phyloP scores from a whole-genome alignment of 2,797 vertebrate species.

The Mastacembelus armatus region DNA sequence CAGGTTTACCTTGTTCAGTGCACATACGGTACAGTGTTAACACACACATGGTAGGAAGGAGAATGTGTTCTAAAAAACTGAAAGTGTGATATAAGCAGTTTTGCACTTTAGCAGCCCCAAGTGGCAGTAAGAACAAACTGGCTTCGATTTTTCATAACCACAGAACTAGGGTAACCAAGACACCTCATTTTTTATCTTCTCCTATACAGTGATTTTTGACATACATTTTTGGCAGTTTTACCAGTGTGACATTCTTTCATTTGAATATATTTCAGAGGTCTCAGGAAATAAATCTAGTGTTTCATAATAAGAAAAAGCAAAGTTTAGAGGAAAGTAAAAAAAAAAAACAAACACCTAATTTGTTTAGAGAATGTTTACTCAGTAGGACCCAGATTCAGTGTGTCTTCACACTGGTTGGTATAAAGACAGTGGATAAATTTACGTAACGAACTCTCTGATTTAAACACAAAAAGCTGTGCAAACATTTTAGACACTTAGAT shows the following conservation, averaged over 20 bases:
- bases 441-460: too few relatives aligned
- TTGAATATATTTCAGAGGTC: too few relatives aligned
- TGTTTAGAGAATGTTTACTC: too few relatives aligned
- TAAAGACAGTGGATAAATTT: too few relatives aligned
- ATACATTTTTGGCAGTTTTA: too few relatives aligned
- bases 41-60: constrained; percentile 14
- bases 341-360: too few relatives aligned
- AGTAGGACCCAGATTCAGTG: too few relatives aligned
- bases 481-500: background rate
- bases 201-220: background rate
- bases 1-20: constrained; percentile 13
- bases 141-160: background rate
- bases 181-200: background rate
- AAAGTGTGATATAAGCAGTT: constrained; percentile 16
- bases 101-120: constrained; percentile 51
- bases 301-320: too few relatives aligned
- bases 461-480: background rate
- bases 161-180: background rate
- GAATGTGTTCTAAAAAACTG: constrained; percentile 1
- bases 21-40: constrained; percentile 31
- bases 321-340: too few relatives aligned
- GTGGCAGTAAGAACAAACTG: constrained; percentile 33
- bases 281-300: too few relatives aligned
- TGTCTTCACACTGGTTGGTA: too few relatives aligned
- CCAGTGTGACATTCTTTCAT: too few relatives aligned